These are phyloP conservation scores for Zaprionus lineosus DNA, from an alignment of 2,888 invertebrate genomes.

Conservation along the genomic window DNA sequence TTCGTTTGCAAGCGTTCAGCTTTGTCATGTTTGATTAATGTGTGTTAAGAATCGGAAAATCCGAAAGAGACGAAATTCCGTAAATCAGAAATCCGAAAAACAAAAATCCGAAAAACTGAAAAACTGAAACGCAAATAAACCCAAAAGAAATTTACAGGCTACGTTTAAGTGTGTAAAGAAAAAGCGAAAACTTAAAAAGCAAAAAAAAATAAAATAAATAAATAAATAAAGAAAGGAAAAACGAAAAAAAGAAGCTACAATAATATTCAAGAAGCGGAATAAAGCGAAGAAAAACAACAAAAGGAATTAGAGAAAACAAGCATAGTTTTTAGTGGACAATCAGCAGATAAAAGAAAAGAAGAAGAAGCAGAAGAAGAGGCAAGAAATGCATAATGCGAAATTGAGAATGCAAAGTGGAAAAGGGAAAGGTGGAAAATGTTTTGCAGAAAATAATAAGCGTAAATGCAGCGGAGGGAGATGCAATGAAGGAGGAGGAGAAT, in stretches of 20 bases:
- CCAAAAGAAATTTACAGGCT: slow-evolving; percentile 27
- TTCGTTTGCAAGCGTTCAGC: slow-evolving; percentile 43
- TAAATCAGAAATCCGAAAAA: too few relatives aligned
- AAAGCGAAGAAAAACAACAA: slow-evolving; percentile 28
- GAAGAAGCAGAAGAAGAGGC: slow-evolving; percentile 17
- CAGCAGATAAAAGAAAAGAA: slow-evolving; percentile 55
- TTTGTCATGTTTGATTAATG: slow-evolving; percentile 60
- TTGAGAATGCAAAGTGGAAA: slow-evolving; percentile 5
- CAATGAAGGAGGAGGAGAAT: not conserved
- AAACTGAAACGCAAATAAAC: slow-evolving; percentile 1
- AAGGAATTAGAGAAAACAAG: slow-evolving; percentile 55
- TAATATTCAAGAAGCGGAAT: slow-evolving; percentile 24
- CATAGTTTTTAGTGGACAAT: slow-evolving; percentile 77
- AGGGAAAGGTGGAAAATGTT: slow-evolving; percentile 1
- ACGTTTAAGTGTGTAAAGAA: slow-evolving; percentile 7
- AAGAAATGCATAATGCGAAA: slow-evolving; percentile 4
- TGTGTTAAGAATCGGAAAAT: slow-evolving; percentile 42
- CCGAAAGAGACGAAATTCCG: too few relatives aligned
- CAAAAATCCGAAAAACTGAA: not conserved
- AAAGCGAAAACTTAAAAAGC: not conserved
- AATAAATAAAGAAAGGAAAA: not conserved
- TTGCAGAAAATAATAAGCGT: too few relatives aligned
- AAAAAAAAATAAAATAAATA: slow-evolving; percentile 11
- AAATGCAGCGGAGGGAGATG: too few relatives aligned
- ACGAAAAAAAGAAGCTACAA: not conserved